Base-by-base conservation (phyloP, 1,140 invertebrate species). In the Hermatobates lingyangjiaoensis region DNA sequence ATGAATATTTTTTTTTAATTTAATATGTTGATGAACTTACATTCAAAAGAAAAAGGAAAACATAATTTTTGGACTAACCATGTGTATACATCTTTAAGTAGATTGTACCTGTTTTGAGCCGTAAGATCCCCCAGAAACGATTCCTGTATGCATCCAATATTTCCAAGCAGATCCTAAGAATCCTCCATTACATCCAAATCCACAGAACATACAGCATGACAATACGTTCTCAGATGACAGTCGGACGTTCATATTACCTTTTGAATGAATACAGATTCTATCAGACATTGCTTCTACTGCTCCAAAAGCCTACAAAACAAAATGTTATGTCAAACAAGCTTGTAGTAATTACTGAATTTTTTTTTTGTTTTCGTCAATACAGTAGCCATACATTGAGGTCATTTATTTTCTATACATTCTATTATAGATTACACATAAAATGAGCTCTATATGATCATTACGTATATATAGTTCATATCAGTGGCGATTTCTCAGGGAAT, bases 251-350 rank as follows among this genome's bases (percentile, higher is more conserved):
- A 71, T 59, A 24, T 73, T 74, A 20, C 78, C 87, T 24, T 81
- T 74, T 0, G 82, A 85, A 56, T 84, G 80, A 56, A 92, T 90
- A 64, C 91, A 96, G 44, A 73, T 74, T 48, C 91, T 71, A 66
- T 96, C 91, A 18, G 87, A 87, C 80, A 95, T 94, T 0, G 89
- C 83, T 67, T 90, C 88, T 1, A 88, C 87, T 18, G 90, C 87
- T 45, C 86, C 89, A 66, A 91, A 87, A 4, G 87, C 87, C 81
- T 82, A 45, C 14, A 66, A 40, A 28, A 28, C 48, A 39, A 54
- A 44, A 53, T 61, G 50, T 20, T 10, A 5, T 2, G 26, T 24
- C 15, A 24, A 20, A 20, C n/a, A n/a, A n/a, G n/a, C n/a, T n/a
- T n/a, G n/a, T n/a, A n/a, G n/a, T n/a, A n/a, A n/a, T n/a, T n/a